Evolutionary conservation across 2,888 invertebrate genomes (phyloP).

Genomic region (Acanthacorydalis orientalis): DNA sequence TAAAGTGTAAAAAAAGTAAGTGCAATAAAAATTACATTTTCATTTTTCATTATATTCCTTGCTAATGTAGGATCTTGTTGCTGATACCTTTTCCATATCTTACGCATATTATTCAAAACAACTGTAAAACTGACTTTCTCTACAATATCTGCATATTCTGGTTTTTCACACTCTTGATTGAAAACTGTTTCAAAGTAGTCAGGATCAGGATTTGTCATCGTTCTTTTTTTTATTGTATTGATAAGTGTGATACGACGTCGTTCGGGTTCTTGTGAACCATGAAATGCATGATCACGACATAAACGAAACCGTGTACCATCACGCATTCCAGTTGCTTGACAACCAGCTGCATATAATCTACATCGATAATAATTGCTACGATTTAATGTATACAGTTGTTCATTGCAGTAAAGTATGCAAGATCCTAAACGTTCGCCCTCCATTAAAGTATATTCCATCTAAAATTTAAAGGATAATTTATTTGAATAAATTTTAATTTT

Average conservation of each 20-base stretch:
- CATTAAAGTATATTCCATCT: conserved; percentile 5
- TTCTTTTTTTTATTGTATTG: conserved; percentile 6
- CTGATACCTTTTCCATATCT: conserved; percentile 5
- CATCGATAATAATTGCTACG: conserved; percentile 6
- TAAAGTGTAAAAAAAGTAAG: not conserved
- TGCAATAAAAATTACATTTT: not conserved
- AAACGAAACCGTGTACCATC: conserved; percentile 5
- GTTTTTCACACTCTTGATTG: conserved; percentile 4
- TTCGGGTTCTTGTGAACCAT: conserved; percentile 6
- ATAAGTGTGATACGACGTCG: conserved; percentile 4
- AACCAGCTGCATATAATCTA: conserved; percentile 6
- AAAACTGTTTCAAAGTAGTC: conserved; percentile 4
- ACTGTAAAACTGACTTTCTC: conserved; percentile 6
- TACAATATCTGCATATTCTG: conserved; percentile 5
- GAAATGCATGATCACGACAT: conserved; percentile 2
- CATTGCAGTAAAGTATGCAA: conserved; percentile 4
- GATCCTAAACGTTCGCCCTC: conserved; percentile 6
- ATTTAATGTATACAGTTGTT: conserved; percentile 6
- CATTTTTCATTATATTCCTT: conserved; percentile 3
- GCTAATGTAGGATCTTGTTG: conserved; percentile 3
- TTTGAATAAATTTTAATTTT: too few species aligned
- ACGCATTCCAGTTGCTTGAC: conserved; percentile 5
- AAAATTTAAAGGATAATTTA: not conserved
- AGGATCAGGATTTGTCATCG: conserved; percentile 4
- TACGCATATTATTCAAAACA: conserved; percentile 6